These are phyloP conservation scores for Centropus bengalensis DNA, from an alignment of 2,113 vertebrate species.

Conservation along the genomic window DNA sequence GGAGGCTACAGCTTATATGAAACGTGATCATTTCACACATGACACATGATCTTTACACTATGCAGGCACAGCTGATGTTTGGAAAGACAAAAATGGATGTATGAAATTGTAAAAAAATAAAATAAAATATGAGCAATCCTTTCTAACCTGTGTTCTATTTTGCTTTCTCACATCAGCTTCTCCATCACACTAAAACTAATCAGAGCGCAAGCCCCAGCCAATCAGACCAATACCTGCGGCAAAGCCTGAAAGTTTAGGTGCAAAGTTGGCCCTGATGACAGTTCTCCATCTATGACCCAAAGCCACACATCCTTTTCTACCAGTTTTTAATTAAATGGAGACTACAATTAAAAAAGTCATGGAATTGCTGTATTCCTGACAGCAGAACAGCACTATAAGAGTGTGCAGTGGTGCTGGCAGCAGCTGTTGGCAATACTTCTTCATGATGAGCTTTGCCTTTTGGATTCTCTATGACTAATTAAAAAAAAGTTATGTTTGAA, in stretches of 20 bases:
- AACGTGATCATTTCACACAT: not conserved
- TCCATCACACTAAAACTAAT: not conserved
- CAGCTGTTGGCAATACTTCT: not conserved
- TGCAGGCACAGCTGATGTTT: not conserved
- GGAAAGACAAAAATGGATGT: not conserved
- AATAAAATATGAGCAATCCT: not conserved
- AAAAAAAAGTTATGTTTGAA: not conserved
- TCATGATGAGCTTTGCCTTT: not conserved
- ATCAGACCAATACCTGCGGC: not conserved
- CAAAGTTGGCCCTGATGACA: not conserved
- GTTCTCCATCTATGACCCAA: not conserved
- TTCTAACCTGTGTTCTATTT: not conserved
- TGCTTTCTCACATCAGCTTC: not conserved
- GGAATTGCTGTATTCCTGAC: not conserved
- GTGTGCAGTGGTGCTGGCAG: rapidly evolving
- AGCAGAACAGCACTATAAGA: not conserved
- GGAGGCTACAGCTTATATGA: not conserved
- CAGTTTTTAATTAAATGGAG: not conserved
- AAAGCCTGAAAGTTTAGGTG: not conserved
- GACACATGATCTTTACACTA: not conserved
- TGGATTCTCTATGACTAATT: not conserved
- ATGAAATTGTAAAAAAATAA: not conserved
- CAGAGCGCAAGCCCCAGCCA: not conserved
- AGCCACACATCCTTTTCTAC: not conserved
- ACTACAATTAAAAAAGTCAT: not conserved